Conservation (phyloP, 1,140 invertebrate species). For the Neomicropteryx cornuta region DNA sequence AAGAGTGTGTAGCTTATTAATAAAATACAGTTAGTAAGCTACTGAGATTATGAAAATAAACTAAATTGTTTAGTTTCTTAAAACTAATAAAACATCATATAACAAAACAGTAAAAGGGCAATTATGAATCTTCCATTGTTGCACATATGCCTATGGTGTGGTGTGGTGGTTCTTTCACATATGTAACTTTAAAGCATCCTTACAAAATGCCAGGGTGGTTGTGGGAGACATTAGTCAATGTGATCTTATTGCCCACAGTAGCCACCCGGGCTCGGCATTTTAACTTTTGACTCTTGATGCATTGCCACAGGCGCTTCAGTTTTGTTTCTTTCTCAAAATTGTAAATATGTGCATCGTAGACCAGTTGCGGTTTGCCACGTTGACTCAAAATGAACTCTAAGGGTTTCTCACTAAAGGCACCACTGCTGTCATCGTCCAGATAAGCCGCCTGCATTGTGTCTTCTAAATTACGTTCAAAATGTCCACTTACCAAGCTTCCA, state of each 20-base stretch:
- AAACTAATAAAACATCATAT: not conserved
- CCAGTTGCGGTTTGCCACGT: conserved; percentile 12
- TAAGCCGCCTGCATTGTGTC: no score
- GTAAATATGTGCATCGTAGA: conserved; percentile 13
- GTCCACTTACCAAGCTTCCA: no score
- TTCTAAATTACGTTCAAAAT: no score
- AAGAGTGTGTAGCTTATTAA: not conserved
- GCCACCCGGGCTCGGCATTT: conserved; percentile 11
- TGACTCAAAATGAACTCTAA: not conserved
- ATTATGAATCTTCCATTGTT: no score
- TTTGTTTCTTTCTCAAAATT: conserved; percentile 13
- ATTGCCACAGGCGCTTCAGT: conserved; percentile 13
- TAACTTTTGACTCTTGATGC: conserved; percentile 9
- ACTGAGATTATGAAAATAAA: not conserved
- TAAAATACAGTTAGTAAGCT: not conserved
- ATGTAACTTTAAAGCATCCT: no score
- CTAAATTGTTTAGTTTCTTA: not conserved
- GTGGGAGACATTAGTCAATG: conserved; percentile 9
- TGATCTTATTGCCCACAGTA: conserved; percentile 9
- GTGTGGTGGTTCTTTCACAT: no score
- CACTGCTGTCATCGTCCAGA: not conserved
- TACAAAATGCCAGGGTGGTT: conserved; percentile 8
- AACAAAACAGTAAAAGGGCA: no score
- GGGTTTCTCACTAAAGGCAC: not conserved
- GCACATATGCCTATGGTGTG: no score